phyloP scores from a whole-genome alignment of 37 sponge, comb jelly and placozoan genomes.

The Chondrilla cf. caribensis region DNA sequence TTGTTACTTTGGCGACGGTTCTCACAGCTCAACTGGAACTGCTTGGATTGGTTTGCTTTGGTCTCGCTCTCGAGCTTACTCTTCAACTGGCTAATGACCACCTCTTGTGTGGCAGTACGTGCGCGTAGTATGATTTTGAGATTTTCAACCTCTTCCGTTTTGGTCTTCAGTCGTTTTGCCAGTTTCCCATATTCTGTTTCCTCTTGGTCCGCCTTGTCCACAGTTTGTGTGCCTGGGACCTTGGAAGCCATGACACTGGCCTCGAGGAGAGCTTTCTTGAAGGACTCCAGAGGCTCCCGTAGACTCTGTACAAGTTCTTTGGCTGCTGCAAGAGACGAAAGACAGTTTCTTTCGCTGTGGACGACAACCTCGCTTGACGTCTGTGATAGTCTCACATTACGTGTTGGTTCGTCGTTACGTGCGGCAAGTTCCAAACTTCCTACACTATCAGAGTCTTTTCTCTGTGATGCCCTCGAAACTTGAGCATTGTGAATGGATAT shows the following conservation, averaged over 20 bases:
- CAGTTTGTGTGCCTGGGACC: background rate
- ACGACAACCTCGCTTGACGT: constrained; percentile 29
- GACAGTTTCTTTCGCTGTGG: constrained; percentile 42
- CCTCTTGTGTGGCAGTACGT: constrained; percentile 59
- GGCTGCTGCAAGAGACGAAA: constrained; percentile 27
- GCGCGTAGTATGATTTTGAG: constrained; percentile 72
- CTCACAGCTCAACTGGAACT: constrained; percentile 50
- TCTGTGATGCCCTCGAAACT: background rate
- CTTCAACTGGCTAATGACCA: constrained; percentile 57
- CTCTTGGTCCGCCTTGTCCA: background rate
- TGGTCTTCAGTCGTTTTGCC: constrained; percentile 34
- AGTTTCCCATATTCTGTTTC: constrained; percentile 50
- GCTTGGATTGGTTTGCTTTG: constrained; percentile 52
- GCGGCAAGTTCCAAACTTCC: background rate
- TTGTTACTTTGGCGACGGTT: background rate
- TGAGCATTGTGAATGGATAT: constrained; percentile 19
- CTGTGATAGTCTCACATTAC: constrained; percentile 17
- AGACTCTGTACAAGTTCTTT: constrained; percentile 50
- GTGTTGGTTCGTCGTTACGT: background rate
- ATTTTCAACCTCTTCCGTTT: constrained; percentile 62
- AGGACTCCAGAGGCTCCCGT: constrained; percentile 56
- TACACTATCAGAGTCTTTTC: background rate
- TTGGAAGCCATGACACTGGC: background rate
- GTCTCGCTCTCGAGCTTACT: constrained; percentile 69
- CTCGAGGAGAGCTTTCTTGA: constrained; percentile 60